phyloP scores from a whole-genome alignment of 2,113 vertebrate species.

The human (Homo sapiens) region GRCh38 chr9:79346001-79346500 shows the following conservation, averaged over 20 bases:
- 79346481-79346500: neutral
- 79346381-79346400: neutral
- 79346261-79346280: neutral
- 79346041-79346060: neutral
- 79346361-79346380: neutral
- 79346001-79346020: neutral
- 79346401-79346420: neutral
- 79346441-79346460: neutral
- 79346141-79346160: neutral
- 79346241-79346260: neutral
- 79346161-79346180: neutral
- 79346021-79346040: neutral
- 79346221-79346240: neutral
- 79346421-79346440: neutral
- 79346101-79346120: neutral
- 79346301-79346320: neutral
- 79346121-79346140: neutral
- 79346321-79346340: neutral
- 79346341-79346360: neutral
- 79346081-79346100: neutral
- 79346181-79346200: neutral
- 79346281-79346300: neutral
- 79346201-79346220: neutral
- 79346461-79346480: neutral
- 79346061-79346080: neutral